Base-by-base conservation (phyloP, 2,888 invertebrate species). In the Drosophila nr. medialis region DNA sequence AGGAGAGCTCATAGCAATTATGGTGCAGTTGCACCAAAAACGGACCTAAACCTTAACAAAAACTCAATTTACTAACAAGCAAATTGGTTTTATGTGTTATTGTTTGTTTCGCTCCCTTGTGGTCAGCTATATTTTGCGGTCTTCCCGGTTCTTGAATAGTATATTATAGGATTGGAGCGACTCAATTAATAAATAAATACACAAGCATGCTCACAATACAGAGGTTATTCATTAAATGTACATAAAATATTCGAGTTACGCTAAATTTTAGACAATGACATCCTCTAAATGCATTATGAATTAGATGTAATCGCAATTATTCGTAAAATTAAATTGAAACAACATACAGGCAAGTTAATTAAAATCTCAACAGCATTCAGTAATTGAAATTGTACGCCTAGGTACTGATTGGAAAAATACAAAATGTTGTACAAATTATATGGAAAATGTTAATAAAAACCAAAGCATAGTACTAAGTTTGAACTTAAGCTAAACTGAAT, bases 151-250 rank as follows among this genome's bases (percentile, higher is more conserved):
- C 48, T 67, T 66, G 60, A 75, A 55, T 72, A 71, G 72, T n/a
- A 49, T 61, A 66, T 49, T 55, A 59, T 64, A 58, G 36, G 42
- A 56, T 38, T 51, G 51, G 48, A 51, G 29, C 36, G 53, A 73
- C 69, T 69, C 75, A 75, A 75, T 73, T 81, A 71, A 65, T 50
- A 50, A 77, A 69, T 69, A 73, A 58, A 48, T 69, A 51, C 65
- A 66, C 68, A 64, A 40, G 62, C 51, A 76, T 67, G 72, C 64
- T 78, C 65, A 54, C 64, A 71, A 77, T 72, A 64, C 60, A 65
- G 53, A 62, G 61, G 38, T 53, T 66, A 72, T 76, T 64, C 53
- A 74, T 63, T 83, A 68, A 70, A 59, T 89, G 84, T 85, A 85
- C 45, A 75, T 84, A 88, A 70, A 64, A 61, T 76, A 79, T 60